A percentile compares a stretch with the other conserved stretches of the same genome.
phyloP scores from a whole-genome alignment of 2,113 vertebrate species.

The Eupsittula cactorum region DNA sequence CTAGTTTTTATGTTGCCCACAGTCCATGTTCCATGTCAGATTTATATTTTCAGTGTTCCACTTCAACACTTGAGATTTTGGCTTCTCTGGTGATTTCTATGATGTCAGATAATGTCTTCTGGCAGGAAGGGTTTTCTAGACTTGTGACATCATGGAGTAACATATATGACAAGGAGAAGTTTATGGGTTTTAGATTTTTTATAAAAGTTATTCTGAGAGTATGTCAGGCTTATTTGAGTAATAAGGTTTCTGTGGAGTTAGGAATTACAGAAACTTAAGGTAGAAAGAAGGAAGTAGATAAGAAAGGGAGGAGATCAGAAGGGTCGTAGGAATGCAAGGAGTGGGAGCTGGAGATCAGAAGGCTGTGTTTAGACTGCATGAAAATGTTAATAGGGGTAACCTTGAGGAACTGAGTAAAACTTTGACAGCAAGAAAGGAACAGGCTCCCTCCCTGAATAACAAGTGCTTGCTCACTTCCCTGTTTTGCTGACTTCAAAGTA shows the following conservation, averaged over 20 bases:
- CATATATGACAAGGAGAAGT: background rate
- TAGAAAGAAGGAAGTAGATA: slow-evolving; percentile 6
- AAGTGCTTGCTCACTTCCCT: slow-evolving; percentile 45
- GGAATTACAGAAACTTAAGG: background rate
- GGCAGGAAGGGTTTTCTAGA: background rate
- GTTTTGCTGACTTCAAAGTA: slow-evolving; percentile 42
- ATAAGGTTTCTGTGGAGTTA: background rate
- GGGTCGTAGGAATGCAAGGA: background rate
- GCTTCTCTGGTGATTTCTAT: background rate
- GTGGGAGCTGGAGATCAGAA: background rate
- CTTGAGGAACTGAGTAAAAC: background rate
- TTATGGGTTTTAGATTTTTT: background rate
- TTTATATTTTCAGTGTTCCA: background rate
- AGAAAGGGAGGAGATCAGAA: background rate
- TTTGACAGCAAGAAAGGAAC: background rate
- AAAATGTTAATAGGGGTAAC: slow-evolving; percentile 1
- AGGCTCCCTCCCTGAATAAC: background rate
- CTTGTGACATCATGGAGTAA: background rate
- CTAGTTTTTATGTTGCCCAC: background rate
- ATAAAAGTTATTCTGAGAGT: background rate
- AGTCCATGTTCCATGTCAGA: background rate
- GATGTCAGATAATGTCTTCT: background rate
- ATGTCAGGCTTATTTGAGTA: background rate
- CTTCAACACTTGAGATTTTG: background rate
- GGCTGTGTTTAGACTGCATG: background rate